Evolutionary conservation across 35 echinoderm and acorn worm genomes (phyloP), one percentile per base, ranked within the genome.

Genomic region (Strongylocentrotus purpuratus): DNA sequence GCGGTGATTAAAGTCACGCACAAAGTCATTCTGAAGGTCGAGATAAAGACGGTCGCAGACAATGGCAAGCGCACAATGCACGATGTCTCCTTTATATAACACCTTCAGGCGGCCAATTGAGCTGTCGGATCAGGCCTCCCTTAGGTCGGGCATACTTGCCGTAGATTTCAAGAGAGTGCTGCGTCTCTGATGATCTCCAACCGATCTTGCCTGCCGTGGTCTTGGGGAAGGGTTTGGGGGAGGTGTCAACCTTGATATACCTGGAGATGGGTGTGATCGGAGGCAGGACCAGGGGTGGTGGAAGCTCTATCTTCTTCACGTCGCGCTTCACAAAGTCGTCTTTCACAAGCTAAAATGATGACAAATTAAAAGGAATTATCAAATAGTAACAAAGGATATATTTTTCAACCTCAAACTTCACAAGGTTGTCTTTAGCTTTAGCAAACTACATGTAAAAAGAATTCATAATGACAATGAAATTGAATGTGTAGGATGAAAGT

Each of bases 101-200:
- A 15, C 96, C 98, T 88, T 99, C 98, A 17, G 97, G 95, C 33
- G 98, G 98, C 98, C 98, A 99, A 45, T 99, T 99, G 13, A 98
- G 65, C 90, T 97, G 95, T 50, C 94, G 97, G 78, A 98, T 92
- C 0, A 99, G 94, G 9, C 98, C 98, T 86, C 98, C 98, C 88
- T 98, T 99, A 18, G 97, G 96, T 86, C 95, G 94, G 85, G 98
- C 98, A 95, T 99, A 98, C 48, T 88, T 95, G 61, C 98, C 98
- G 85, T 99, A 99, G 18, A 94, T 96, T 85, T 99, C 98, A 45
- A 99, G 94, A 6, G 89, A 94, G 31, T 96, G 95, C 18, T 97
- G 87, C 13, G 85, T 92, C 33, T 93, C 46, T 13, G 97, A 96
- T 6, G 98, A 99, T 31, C 98, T 94, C 98, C 98, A 99, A 33